phyloP scores from a whole-genome alignment of 2,113 vertebrate species.

The Crotalus horridus region DNA sequence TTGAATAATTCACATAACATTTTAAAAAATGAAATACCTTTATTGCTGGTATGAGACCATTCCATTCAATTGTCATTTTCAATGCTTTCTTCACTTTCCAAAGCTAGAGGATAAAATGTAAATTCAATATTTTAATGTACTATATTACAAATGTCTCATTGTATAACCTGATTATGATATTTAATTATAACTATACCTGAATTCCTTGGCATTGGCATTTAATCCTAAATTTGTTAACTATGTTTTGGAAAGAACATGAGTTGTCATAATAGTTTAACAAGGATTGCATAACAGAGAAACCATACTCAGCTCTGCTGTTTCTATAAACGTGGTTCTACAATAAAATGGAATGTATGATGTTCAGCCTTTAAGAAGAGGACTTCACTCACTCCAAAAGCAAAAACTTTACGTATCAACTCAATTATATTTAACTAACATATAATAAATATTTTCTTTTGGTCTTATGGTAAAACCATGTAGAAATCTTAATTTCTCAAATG shows the following conservation, averaged over 20 bases:
- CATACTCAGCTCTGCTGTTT: not conserved
- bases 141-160: not conserved
- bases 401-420: not conserved
- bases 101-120: conserved; percentile 67
- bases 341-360: not conserved
- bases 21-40: conserved; percentile 68
- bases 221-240: not conserved
- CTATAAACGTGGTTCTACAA: not conserved
- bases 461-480: not conserved
- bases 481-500: not conserved
- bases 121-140: not conserved
- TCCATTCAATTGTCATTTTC: conserved; percentile 89
- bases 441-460: not conserved
- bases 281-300: not conserved
- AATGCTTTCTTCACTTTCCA: conserved; percentile 96
- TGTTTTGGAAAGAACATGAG: not conserved
- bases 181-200: not conserved
- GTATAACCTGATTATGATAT: not conserved
- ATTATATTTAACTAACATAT: not conserved
- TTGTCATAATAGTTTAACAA: not conserved
- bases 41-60: conserved; percentile 77
- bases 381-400: not conserved
- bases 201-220: not conserved
- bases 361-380: not conserved
- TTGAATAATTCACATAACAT: not conserved